Conservation (phyloP, 2,113 vertebrate genomes). For the Brachyhypopomus occidentalis region DNA sequence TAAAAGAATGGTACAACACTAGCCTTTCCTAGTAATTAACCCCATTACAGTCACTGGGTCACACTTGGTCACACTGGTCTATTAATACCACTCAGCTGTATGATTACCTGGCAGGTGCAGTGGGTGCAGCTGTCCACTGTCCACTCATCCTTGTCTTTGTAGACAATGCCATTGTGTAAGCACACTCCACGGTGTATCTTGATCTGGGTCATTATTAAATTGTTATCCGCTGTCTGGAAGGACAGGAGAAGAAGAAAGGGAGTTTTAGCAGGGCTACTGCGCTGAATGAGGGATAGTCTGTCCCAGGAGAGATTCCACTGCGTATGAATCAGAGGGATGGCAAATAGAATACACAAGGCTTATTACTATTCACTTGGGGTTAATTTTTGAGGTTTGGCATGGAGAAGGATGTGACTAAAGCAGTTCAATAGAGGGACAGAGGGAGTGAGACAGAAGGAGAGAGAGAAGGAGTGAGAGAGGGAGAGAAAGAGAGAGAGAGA, state of each 20-base stretch:
- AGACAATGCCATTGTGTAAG: conserved; percentile 84
- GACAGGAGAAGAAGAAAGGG: background rate
- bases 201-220: conserved; percentile 70
- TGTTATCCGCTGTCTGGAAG: conserved; percentile 79
- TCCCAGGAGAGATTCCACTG: background rate
- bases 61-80: background rate
- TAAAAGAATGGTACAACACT: background rate
- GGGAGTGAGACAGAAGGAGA: background rate
- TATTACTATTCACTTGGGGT: conserved; percentile 64
- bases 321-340: background rate
- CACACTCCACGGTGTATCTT: conserved; percentile 77
- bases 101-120: conserved; percentile 92
- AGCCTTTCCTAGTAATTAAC: no score
- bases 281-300: background rate
- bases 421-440: conserved; percentile 29
- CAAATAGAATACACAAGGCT: conserved; percentile 10
- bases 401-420: conserved; percentile 49
- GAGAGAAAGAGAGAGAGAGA: conserved; percentile 17
- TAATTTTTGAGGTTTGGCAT: conserved; percentile 67
- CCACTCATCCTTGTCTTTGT: conserved; percentile 89
- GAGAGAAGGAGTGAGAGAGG: conserved; percentile 42
- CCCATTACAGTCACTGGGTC: background rate
- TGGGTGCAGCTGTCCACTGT: conserved; percentile 94
- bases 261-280: conserved; percentile 7
- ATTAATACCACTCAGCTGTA: background rate